A percentile compares a stretch with the other conserved stretches of the same genome.
Conservation (phyloP, 1,140 invertebrate species). For the Drosophila kepulauana region DNA sequence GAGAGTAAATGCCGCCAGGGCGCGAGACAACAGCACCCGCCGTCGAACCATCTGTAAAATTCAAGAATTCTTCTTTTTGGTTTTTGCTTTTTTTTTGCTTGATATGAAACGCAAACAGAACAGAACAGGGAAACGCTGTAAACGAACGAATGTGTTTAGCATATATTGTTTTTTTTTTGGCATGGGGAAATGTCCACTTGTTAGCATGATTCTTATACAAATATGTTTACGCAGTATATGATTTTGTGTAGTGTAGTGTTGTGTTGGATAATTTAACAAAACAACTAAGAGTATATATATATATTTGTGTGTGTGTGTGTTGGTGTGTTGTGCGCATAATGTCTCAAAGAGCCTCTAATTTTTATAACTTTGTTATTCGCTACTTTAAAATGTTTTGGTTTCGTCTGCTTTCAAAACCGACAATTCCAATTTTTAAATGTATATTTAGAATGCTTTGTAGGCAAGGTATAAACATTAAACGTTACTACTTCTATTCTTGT, state of each 20-base stretch:
- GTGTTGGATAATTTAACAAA: constrained; percentile 14
- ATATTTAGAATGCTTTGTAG: constrained; percentile 57
- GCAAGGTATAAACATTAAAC: constrained; percentile 67
- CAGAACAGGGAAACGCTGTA: constrained; percentile 43
- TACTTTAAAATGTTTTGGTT: constrained; percentile 39
- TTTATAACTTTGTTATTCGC: constrained; percentile 47
- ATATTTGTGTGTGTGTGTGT: constrained; percentile 4
- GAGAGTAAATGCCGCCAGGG: constrained; percentile 67
- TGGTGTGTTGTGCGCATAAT: constrained; percentile 22
- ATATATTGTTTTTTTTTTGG: constrained; percentile 18
- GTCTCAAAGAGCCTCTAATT: constrained; percentile 47
- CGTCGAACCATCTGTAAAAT: constrained; percentile 79
- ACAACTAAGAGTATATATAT: constrained; percentile 22
- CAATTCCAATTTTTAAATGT: constrained; percentile 34
- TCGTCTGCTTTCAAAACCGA: constrained; percentile 34
- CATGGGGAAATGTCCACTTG: constrained; percentile 48
- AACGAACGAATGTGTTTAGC: constrained; percentile 42
- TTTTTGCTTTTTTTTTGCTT: constrained; percentile 49
- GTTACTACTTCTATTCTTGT: constrained; percentile 40
- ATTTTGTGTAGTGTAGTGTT: constrained; percentile 12
- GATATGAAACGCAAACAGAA: constrained; percentile 40
- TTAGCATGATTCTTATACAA: constrained; percentile 59
- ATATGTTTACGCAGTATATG: constrained; percentile 5
- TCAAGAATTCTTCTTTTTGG: constrained; percentile 76
- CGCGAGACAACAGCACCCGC: constrained; percentile 71